Conservation (phyloP, 2,113 vertebrate genomes). For the Mystacornis crossleyi region DNA sequence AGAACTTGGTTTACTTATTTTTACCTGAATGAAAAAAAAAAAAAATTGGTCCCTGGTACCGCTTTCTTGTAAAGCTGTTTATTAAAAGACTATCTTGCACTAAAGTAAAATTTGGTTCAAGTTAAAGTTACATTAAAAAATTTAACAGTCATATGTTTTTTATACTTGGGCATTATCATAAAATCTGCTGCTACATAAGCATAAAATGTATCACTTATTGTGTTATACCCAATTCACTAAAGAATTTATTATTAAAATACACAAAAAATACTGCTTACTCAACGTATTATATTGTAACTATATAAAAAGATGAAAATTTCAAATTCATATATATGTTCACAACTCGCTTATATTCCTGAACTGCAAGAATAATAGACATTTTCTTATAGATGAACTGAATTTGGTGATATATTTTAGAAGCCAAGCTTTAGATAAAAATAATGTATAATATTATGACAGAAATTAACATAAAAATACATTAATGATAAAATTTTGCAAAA, state of each 20-base stretch:
- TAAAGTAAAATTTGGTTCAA: neutral
- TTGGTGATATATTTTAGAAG: neutral
- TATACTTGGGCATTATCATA: neutral
- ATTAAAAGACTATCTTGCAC: neutral
- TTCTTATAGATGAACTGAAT: neutral
- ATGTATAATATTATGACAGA: neutral
- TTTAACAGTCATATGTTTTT: neutral
- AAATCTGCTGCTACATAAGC: neutral
- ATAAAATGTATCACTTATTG: neutral
- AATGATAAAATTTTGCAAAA: neutral
- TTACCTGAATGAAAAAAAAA: neutral
- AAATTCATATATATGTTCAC: neutral
- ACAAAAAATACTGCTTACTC: neutral
- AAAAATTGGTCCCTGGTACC: fast-evolving
- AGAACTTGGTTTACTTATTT: neutral
- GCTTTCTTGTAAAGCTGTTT: neutral
- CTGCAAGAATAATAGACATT: neutral
- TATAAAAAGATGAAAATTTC: neutral
- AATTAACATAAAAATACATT: neutral
- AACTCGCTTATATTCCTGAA: neutral
- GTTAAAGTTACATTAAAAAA: neutral
- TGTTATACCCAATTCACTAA: neutral
- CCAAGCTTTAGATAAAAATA: neutral
- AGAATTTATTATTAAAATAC: neutral
- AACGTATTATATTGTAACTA: neutral